A percentile compares a stretch with the other conserved stretches of the same genome.
Evolutionary conservation across 2,888 invertebrate species (phyloP).

Genomic region (Agriopis marginaria): DNA sequence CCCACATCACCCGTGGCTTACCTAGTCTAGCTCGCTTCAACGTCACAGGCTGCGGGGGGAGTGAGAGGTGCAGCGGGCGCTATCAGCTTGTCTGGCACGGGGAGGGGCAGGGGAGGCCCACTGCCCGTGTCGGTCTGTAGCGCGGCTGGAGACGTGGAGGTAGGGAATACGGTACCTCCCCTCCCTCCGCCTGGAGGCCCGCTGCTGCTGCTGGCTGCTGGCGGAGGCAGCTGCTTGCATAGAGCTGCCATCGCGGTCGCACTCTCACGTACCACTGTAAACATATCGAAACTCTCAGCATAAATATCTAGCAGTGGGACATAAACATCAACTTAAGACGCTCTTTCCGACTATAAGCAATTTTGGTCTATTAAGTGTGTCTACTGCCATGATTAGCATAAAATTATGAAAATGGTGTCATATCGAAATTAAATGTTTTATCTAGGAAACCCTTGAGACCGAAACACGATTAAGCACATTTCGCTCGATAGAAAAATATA

Average conservation of each 20-base stretch:
- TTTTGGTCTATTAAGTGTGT: too few species aligned
- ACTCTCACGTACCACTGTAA: conserved; percentile 73
- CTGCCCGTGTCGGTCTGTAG: conserved; percentile 51
- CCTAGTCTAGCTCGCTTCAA: conserved; percentile 8
- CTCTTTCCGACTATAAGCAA: too few species aligned
- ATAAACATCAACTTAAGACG: too few species aligned
- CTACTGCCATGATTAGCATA: too few species aligned
- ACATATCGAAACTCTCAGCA: background rate
- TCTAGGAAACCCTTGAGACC: too few species aligned
- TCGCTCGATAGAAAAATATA: too few species aligned
- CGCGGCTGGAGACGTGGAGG: conserved; percentile 56
- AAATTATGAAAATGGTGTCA: too few species aligned
- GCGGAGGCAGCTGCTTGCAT: conserved; percentile 64
- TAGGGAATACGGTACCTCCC: conserved; percentile 62
- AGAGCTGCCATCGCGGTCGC: conserved; percentile 76
- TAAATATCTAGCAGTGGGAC: too few species aligned
- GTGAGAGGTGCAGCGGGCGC: background rate
- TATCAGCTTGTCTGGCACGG: background rate
- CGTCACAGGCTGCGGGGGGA: background rate
- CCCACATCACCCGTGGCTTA: background rate
- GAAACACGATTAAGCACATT: too few species aligned
- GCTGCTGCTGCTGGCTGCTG: conserved; percentile 33
- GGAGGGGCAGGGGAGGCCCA: conserved; percentile 6
- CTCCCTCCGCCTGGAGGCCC: background rate
- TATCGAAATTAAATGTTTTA: too few species aligned